phyloP scores from a whole-genome alignment of 2,797 vertebrate genomes.

The Lagodon rhomboides region DNA sequence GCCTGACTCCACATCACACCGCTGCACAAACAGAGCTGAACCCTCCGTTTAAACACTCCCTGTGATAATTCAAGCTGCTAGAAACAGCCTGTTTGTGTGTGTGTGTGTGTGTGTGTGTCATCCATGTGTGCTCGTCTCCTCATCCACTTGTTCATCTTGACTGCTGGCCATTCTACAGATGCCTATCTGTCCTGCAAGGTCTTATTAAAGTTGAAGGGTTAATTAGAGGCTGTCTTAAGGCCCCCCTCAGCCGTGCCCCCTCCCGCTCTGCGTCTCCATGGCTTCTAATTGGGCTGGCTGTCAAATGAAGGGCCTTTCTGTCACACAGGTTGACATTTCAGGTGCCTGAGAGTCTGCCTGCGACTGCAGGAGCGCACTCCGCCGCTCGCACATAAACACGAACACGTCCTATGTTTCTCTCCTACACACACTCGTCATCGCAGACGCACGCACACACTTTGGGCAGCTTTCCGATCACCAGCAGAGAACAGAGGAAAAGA shows the following conservation, averaged over 20 bases:
- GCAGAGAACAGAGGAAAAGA: conserved; percentile 50
- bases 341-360: conserved; percentile 88
- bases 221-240: conserved; percentile 82
- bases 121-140: conserved; percentile 44
- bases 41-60: conserved; percentile 70
- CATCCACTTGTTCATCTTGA: conserved; percentile 63
- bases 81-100: conserved; percentile 48
- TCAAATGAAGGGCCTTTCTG: conserved; percentile 86
- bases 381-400: conserved; percentile 36
- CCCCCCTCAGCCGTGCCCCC: conserved; percentile 39
- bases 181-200: conserved; percentile 78
- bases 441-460: conserved; percentile 9
- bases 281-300: conserved; percentile 84
- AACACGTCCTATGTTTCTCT: conserved; percentile 15
- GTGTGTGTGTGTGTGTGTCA: conserved; percentile 26
- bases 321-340: conserved; percentile 87
- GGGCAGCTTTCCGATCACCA: conserved; percentile 63
- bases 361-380: conserved; percentile 54
- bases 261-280: conserved; percentile 65
- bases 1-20: conserved; percentile 75
- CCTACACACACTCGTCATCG: conserved; percentile 2
- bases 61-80: conserved; percentile 70
- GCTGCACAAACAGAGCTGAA: conserved; percentile 73
- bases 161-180: conserved; percentile 65
- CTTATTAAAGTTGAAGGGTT: conserved; percentile 85